Conservation (phyloP, 1,140 invertebrate species). For the Oncopeltus fasciatus region DNA sequence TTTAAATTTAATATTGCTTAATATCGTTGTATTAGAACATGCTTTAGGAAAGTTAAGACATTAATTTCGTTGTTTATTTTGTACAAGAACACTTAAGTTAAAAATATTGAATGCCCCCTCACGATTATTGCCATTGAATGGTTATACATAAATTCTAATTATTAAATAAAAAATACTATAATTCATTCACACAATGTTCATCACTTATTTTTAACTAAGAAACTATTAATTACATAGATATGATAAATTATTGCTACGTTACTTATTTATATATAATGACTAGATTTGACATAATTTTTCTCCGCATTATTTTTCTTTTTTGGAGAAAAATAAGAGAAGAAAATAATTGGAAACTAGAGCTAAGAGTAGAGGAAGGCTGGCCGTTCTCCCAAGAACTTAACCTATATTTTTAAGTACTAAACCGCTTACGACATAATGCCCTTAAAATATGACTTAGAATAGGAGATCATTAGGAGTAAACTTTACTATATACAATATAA, state of each 20-base stretch:
- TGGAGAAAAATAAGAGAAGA: no score
- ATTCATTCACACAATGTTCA: background rate
- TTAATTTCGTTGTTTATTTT: no score
- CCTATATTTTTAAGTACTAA: background rate
- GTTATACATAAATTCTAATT: slow-evolving; percentile 8
- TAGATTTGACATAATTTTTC: no score
- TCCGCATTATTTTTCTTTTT: no score
- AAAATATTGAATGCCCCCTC: slow-evolving; percentile 4
- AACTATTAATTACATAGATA: background rate
- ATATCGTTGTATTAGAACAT: background rate
- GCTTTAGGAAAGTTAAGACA: no score
- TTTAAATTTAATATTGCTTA: background rate
- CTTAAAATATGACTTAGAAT: slow-evolving; percentile 13
- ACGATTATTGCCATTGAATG: slow-evolving; percentile 15
- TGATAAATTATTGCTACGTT: background rate
- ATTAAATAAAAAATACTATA: background rate
- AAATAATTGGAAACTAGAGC: no score
- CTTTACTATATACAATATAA: slow-evolving; percentile 14
- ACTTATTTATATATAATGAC: no score
- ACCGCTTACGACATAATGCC: background rate
- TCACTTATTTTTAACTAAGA: background rate
- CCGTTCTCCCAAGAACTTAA: background rate
- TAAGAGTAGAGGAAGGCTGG: no score
- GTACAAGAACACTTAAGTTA: no score
- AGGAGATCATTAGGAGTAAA: slow-evolving; percentile 13